A percentile compares a stretch with the other conserved stretches of the same genome.
phyloP scores from a whole-genome alignment of 1,140 invertebrate species.

The Neelides sp. region DNA sequence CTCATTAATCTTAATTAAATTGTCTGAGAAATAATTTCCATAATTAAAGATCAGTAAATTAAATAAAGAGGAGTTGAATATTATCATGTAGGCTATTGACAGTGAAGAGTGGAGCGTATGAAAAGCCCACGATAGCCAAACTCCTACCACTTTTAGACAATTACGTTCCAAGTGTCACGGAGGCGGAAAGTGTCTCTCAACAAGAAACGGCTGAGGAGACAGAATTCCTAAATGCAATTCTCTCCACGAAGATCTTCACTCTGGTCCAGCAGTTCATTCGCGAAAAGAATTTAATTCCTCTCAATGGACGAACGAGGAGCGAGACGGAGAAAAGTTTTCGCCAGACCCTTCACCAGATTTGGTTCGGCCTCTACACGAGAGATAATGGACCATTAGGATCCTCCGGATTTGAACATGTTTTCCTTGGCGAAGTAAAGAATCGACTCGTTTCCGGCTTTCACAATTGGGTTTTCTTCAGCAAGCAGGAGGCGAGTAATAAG shows the following conservation, averaged over 20 bases:
- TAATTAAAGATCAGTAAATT: background rate
- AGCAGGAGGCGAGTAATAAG: constrained; percentile 51
- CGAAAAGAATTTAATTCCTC: constrained; percentile 44
- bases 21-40: background rate
- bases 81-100: constrained; percentile 43
- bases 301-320: background rate
- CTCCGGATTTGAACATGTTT: constrained; percentile 75
- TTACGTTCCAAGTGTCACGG: constrained; percentile 55
- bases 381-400: constrained; percentile 61
- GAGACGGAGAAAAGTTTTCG: constrained; percentile 41
- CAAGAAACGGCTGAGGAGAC: constrained; percentile 60
- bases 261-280: constrained; percentile 57
- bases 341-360: constrained; percentile 57
- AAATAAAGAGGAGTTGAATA: background rate
- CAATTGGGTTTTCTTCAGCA: constrained; percentile 75
- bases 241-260: constrained; percentile 59
- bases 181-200: constrained; percentile 62
- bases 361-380: constrained; percentile 69
- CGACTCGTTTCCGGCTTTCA: constrained; percentile 66
- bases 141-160: constrained; percentile 57
- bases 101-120: constrained; percentile 44
- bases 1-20: background rate
- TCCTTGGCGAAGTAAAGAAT: constrained; percentile 67
- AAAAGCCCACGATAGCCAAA: constrained; percentile 52
- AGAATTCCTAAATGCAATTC: constrained; percentile 57